Conservation (phyloP, 1,140 invertebrate genomes). For the Pachyrhynchus sulphureomaculatus region DNA sequence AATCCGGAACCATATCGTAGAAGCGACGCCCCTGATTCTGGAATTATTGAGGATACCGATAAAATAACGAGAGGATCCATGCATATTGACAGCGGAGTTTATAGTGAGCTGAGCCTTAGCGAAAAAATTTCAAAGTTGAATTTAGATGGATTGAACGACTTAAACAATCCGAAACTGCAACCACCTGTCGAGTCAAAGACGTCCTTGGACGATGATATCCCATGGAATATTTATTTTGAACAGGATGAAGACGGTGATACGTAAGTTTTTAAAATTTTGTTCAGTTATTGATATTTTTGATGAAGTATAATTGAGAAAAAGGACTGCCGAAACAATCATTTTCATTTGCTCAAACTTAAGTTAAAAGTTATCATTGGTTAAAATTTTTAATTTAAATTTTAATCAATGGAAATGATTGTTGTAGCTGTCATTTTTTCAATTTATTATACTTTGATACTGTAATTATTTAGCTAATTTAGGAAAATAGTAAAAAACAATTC, state of each 20-base stretch:
- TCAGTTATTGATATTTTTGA: no score
- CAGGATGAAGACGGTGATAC: constrained; percentile 73
- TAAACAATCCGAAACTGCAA: constrained; percentile 36
- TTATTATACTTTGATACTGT: no score
- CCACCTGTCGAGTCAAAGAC: constrained; percentile 34
- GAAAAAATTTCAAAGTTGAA: constrained; percentile 57
- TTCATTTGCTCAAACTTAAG: no score
- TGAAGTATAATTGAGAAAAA: no score
- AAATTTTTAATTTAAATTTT: no score
- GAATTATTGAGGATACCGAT: constrained; percentile 36
- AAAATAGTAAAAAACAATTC: no score
- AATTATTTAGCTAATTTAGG: no score
- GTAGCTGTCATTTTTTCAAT: no score
- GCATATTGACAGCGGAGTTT: constrained; percentile 48
- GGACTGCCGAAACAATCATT: no score
- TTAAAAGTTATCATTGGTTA: no score
- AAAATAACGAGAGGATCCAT: constrained; percentile 23
- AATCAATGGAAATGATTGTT: no score
- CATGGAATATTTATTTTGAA: constrained; percentile 61
- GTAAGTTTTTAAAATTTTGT: no score
- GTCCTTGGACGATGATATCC: constrained; percentile 32
- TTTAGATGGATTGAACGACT: constrained; percentile 51
- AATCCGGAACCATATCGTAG: neutral
- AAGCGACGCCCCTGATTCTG: constrained; percentile 3
- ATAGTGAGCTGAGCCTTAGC: constrained; percentile 57